A percentile compares a stretch with the other conserved stretches of the same genome.
Evolutionary conservation across 2,888 invertebrate species (phyloP).

Genomic region (Hypselothyrea guttata): DNA sequence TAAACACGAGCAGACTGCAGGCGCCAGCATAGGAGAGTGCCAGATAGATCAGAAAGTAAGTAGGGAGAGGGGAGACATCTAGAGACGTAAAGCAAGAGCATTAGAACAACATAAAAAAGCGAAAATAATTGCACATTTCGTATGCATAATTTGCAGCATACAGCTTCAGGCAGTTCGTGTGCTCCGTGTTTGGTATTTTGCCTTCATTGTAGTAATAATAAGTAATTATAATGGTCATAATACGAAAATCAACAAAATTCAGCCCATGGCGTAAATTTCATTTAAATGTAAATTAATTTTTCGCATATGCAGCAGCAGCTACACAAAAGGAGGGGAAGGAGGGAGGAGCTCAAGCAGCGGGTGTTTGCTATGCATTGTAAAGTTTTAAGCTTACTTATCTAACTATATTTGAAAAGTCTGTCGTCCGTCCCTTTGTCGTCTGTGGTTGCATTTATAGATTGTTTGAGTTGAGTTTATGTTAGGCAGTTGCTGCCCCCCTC

Average conservation of each 20-base stretch:
- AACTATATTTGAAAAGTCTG: constrained; percentile 40
- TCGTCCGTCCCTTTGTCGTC: constrained; percentile 10
- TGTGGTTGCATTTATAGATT: constrained; percentile 52
- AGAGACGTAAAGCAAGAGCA: neutral
- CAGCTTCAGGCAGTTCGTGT: constrained; percentile 1
- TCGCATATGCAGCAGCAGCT: constrained; percentile 25
- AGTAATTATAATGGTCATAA: constrained; percentile 17
- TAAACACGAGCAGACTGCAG: constrained; percentile 13
- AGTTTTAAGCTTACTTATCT: constrained; percentile 58
- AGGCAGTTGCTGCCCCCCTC: constrained; percentile 8
- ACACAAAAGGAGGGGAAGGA: neutral
- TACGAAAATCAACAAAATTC: constrained; percentile 43
- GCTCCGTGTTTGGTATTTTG: constrained; percentile 18
- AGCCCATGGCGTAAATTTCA: constrained; percentile 48
- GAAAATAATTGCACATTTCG: neutral
- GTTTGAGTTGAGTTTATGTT: constrained; percentile 25
- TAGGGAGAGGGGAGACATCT: neutral
- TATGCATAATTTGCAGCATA: constrained; percentile 1
- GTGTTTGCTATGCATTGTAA: constrained; percentile 21
- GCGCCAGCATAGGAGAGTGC: neutral
- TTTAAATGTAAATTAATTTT: constrained; percentile 68
- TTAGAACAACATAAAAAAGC: neutral
- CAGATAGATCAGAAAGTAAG: no score
- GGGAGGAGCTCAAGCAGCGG: no score
- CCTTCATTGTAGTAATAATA: constrained; percentile 32